Conservation (phyloP, 2,888 invertebrate genomes). For the Agriotes lineatus region DNA sequence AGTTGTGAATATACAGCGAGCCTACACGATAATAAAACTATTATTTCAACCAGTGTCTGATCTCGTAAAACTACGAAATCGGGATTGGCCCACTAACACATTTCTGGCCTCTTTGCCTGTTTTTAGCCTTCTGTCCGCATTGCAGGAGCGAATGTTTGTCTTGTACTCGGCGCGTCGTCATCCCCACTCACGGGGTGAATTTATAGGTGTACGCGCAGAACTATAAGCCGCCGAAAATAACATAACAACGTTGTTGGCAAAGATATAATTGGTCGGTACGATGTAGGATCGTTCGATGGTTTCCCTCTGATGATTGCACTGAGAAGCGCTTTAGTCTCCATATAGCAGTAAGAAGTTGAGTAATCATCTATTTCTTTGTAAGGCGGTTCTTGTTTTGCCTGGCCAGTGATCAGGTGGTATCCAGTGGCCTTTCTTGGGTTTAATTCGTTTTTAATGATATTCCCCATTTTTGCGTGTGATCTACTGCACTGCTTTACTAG, state of each 20-base stretch:
- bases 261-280: not conserved
- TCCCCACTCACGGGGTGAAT: too few species aligned
- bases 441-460: conserved; percentile 2
- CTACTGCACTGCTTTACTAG: not conserved
- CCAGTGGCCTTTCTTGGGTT: conserved; percentile 10
- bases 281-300: conserved; percentile 3
- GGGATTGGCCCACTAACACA: too few species aligned
- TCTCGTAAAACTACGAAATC: too few species aligned
- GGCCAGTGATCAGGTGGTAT: conserved; percentile 9
- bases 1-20: too few species aligned
- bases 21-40: too few species aligned
- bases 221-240: too few species aligned
- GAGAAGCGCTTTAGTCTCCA: conserved; percentile 5
- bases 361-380: conserved; percentile 16
- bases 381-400: conserved; percentile 9
- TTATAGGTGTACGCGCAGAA: too few species aligned
- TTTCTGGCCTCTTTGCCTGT: too few species aligned
- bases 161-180: too few species aligned
- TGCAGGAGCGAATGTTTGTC: too few species aligned
- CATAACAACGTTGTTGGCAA: conserved; percentile 14
- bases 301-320: conserved; percentile 10
- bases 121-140: too few species aligned
- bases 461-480: not conserved
- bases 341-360: not conserved
- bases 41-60: too few species aligned